These are phyloP conservation scores for Enteromius trimaculatus DNA, from an alignment of 2,797 vertebrate genomes.

Conservation along the genomic window DNA sequence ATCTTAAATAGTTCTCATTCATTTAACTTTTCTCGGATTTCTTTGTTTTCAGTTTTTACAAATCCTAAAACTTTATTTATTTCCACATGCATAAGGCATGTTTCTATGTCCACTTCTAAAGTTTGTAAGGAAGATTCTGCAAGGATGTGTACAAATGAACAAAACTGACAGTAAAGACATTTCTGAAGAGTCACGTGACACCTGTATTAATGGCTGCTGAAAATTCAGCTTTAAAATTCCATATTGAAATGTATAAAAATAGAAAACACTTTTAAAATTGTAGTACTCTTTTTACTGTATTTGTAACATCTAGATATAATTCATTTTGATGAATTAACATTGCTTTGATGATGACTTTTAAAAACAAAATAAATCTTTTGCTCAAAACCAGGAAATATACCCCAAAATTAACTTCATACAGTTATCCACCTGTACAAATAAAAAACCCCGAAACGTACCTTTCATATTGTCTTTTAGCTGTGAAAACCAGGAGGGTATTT, in stretches of 20 bases:
- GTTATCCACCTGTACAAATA: neutral
- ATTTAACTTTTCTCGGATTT: neutral
- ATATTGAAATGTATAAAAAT: neutral
- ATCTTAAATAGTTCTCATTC: neutral
- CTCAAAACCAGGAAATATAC: neutral
- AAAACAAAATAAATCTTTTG: neutral
- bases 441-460: constrained; percentile 61
- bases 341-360: neutral
- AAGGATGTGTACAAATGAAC: neutral
- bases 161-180: neutral
- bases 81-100: neutral
- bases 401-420: neutral
- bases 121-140: neutral
- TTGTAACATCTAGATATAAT: neutral
- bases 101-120: neutral
- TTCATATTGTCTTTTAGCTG: constrained; percentile 61
- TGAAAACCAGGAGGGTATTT: constrained; percentile 58
- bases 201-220: neutral
- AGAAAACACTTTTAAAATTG: neutral
- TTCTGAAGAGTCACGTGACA: neutral
- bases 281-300: neutral
- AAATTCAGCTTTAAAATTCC: neutral
- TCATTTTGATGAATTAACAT: neutral
- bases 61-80: no score
- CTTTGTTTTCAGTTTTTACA: neutral